These are phyloP conservation scores for Corvus cornix DNA, from an alignment of 2,113 vertebrate species.

Conservation along the genomic window DNA sequence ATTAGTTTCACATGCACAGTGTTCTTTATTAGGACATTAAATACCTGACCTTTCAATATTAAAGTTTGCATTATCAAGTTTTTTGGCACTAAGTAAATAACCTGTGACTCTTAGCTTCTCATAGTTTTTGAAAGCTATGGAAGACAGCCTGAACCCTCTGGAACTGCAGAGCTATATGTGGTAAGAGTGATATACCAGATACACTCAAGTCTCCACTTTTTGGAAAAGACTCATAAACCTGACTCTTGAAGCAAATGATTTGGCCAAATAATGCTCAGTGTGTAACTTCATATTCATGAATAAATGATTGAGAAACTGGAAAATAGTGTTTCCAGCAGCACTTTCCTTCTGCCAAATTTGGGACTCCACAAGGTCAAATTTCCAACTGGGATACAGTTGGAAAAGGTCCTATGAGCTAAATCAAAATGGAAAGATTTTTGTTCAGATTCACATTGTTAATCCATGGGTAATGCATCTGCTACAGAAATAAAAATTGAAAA, in stretches of 20 bases:
- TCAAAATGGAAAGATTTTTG: not conserved
- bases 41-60: constrained; percentile 24
- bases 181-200: not conserved
- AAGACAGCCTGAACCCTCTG: not conserved
- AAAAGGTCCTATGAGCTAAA: not conserved
- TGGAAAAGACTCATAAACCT: not conserved
- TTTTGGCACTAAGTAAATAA: not conserved
- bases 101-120: not conserved
- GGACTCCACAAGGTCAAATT: not conserved
- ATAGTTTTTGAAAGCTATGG: not conserved
- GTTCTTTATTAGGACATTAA: constrained; percentile 22
- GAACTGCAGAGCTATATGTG: not conserved
- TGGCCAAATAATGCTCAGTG: not conserved
- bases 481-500: not conserved
- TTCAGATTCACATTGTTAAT: not conserved
- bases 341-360: not conserved
- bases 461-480: not conserved
- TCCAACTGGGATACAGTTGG: not conserved
- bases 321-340: not conserved
- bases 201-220: not conserved
- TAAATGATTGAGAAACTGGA: constrained; percentile 2
- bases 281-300: not conserved
- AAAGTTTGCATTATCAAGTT: not conserved
- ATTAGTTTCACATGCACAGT: constrained; percentile 1
- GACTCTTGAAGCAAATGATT: not conserved